phyloP scores from a whole-genome alignment of 2,797 vertebrate species.

The Gobionotothen gibberifrons region DNA sequence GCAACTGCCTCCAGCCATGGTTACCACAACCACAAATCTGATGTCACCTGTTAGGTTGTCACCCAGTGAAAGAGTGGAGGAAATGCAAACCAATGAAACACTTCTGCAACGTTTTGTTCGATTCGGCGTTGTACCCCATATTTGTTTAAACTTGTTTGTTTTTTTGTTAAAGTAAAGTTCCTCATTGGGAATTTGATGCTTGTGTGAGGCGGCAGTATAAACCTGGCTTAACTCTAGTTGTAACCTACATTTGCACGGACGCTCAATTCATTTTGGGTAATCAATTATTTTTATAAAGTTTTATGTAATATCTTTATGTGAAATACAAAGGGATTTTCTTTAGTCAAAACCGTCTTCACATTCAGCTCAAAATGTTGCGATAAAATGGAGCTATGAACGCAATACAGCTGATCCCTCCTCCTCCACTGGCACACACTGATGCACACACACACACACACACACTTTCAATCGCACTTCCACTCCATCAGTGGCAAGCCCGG shows the following conservation, averaged over 20 bases:
- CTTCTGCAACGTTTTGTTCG: neutral
- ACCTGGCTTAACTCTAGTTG: neutral
- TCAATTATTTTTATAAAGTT: neutral
- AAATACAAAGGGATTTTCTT: neutral
- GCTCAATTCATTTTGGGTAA: neutral
- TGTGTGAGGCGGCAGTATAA: neutral
- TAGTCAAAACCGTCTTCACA: neutral
- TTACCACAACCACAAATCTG: conserved; percentile 1
- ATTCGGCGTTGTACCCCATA: no score
- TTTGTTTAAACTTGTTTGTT: no score
- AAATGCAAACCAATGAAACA: neutral
- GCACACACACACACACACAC: conserved; percentile 3
- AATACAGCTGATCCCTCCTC: conserved; percentile 9
- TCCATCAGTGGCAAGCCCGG: conserved; percentile 68
- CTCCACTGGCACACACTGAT: conserved; percentile 13
- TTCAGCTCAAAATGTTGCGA: conserved; percentile 28
- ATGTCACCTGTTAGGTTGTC: neutral
- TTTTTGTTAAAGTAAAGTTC: neutral
- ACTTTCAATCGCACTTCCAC: conserved; percentile 61
- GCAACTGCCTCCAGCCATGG: neutral
- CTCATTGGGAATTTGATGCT: neutral
- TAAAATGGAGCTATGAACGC: conserved; percentile 37
- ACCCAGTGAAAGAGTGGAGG: neutral
- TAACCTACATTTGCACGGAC: neutral
- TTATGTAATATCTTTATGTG: neutral